phyloP scores from a whole-genome alignment of 2,888 invertebrate genomes.

The Argyresthia albistria region DNA sequence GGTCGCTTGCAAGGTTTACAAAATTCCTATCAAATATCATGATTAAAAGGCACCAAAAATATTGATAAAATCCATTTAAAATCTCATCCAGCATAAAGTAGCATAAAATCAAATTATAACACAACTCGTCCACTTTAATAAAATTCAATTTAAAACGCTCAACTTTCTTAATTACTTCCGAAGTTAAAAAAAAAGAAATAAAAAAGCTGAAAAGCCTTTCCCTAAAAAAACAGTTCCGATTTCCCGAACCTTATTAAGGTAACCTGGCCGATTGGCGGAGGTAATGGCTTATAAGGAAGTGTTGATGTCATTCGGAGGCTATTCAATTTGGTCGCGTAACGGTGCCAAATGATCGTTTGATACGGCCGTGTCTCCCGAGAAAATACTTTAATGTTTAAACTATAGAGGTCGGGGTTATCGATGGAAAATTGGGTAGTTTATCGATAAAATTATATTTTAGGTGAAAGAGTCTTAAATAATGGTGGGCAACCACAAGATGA shows the following conservation, averaged over 20 bases:
- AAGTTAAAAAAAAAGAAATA: slow-evolving; percentile 2
- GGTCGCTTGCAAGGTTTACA: background rate
- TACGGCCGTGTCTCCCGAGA: slow-evolving; percentile 33
- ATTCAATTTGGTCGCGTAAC: slow-evolving; percentile 40
- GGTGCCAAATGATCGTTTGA: slow-evolving; percentile 15
- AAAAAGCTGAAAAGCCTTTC: slow-evolving; percentile 15
- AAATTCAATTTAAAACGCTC: background rate
- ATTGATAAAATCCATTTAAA: background rate
- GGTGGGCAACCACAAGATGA: too few relatives aligned
- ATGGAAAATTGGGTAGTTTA: background rate
- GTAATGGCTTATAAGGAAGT: slow-evolving; percentile 27
- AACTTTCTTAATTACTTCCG: too few relatives aligned
- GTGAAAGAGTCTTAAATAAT: too few relatives aligned
- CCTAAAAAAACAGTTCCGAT: background rate
- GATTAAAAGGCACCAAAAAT: background rate
- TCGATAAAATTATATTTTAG: slow-evolving; percentile 7
- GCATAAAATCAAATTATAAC: slow-evolving; percentile 6
- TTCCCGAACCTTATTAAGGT: background rate
- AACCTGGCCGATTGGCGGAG: background rate
- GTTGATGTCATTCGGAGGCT: slow-evolving; percentile 25
- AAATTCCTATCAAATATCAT: background rate
- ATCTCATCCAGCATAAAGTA: slow-evolving; percentile 4
- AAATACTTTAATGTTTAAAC: slow-evolving; percentile 48
- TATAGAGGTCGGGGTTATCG: slow-evolving; percentile 18
- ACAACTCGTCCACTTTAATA: slow-evolving; percentile 1